Percentiles rank a stretch among this genome's conserved stretches.
Evolutionary conservation across 1,140 invertebrate species (phyloP).

Genomic region (Tetragonula clypearis): DNA sequence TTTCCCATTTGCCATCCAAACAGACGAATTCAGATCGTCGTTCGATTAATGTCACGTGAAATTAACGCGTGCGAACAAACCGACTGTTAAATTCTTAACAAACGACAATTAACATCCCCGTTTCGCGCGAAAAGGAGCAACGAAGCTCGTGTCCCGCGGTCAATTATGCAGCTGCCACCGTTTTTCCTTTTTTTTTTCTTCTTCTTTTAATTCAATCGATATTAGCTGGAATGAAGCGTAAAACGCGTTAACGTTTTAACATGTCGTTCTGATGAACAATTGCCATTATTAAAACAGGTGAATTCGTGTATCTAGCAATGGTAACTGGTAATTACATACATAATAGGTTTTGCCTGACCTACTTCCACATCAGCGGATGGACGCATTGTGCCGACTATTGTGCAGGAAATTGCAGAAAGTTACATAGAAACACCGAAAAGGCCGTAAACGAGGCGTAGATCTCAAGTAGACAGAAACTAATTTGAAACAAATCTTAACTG

Average conservation of each 20-base stretch:
- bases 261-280: slow-evolving; percentile 9
- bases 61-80: not conserved
- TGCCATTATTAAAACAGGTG: slow-evolving; percentile 12
- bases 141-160: not conserved
- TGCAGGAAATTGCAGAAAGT: slow-evolving; percentile 48
- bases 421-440: slow-evolving; percentile 36
- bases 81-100: not conserved
- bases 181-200: too few species aligned
- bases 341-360: slow-evolving; percentile 40
- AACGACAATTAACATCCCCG: not conserved
- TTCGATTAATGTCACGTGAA: too few species aligned
- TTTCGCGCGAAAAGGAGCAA: not conserved
- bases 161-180: not conserved
- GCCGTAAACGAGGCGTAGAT: slow-evolving; percentile 34
- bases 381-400: slow-evolving; percentile 35
- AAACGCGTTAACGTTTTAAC: not conserved
- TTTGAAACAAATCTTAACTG: slow-evolving; percentile 60
- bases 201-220: not conserved
- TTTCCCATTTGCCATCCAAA: too few species aligned
- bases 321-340: slow-evolving; percentile 35
- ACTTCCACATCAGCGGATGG: not conserved
- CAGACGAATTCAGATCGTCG: too few species aligned
- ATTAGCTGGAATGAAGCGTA: not conserved
- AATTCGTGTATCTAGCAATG: slow-evolving; percentile 3
- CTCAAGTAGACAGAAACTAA: slow-evolving; percentile 53